Evolutionary conservation across 2,888 invertebrate species (phyloP), one percentile per base, ranked within the genome.

Genomic region (Eupithecia tripunctaria): DNA sequence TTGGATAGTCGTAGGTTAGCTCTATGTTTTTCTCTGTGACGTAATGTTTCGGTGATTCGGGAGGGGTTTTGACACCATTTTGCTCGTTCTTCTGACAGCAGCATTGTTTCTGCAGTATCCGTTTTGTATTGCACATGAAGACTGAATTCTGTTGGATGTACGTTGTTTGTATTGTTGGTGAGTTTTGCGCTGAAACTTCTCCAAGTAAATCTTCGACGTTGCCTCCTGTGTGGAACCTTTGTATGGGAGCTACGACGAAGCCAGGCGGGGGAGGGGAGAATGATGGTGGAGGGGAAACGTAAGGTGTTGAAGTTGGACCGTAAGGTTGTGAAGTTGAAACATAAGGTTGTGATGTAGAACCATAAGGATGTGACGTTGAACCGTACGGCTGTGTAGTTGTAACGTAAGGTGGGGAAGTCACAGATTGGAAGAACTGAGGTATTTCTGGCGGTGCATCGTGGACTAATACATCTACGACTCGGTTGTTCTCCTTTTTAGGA

Each of bases 151-250:
- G 93, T 80, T 94, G 93, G 70, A 94, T 94, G 79, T 85, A 91
- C 1, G 94, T 94, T 3, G 94, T 92, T 74, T 93, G 93, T 78
- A 93, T 89, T 0, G 89, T 85, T 0, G 93, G 89, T 51, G 85
- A 79, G 1, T 95, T 95, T 84, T 96, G 96, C 8, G 75, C 75
- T 14, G 75, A 75, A 29, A 96, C 96, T 76, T 97, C 96, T 73
- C 96, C 96, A 0, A 97, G 88, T 62, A 97, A 88, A 76, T 96
- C 96, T 80, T 97, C 96, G 59, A 97, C 90, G 82, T 96, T 96
- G 0, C 96, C 96, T 15, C 96, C 96, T 32, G 95, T 95, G 81
- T 92, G 92, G 85, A 95, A 95, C 59, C 91, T 86, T 68, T 90
- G 91, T 0, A 89, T 92, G 1, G 93, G 91, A 32, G 90, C 90